Evolutionary conservation across 2,113 vertebrate genomes (phyloP).

Genomic region (Carlito syrichta): DNA sequence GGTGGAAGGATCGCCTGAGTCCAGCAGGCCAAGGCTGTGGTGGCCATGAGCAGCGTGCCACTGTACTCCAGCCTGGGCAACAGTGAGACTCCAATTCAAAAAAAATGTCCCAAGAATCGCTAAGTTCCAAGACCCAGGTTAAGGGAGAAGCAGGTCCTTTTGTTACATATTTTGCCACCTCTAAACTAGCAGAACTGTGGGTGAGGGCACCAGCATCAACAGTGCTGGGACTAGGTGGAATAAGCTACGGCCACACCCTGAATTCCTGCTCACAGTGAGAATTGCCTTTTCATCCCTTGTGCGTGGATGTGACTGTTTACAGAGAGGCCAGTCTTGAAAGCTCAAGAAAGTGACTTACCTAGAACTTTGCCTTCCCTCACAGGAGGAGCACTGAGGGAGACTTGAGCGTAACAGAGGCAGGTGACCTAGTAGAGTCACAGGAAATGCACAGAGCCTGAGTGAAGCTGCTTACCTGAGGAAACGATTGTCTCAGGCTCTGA

Average conservation of each 20-base stretch:
- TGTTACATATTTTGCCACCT: not conserved
- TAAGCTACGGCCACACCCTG: not conserved
- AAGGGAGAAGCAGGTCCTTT: not conserved
- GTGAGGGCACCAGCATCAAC: not conserved
- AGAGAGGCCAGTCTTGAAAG: not conserved
- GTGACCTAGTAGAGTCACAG: not conserved
- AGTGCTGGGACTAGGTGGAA: not conserved
- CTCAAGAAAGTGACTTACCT: not conserved
- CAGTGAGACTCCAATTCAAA: too few species aligned
- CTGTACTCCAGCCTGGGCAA: too few species aligned
- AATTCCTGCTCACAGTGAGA: not conserved
- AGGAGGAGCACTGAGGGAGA: not conserved
- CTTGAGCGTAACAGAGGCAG: not conserved
- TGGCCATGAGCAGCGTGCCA: too few species aligned
- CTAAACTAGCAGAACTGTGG: not conserved
- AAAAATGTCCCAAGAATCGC: not conserved
- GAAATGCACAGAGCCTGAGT: not conserved
- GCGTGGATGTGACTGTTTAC: not conserved
- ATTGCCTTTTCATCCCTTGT: not conserved
- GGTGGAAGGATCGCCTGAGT: too few species aligned
- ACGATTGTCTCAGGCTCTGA: conserved; percentile 92
- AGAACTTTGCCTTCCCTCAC: not conserved
- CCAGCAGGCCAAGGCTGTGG: too few species aligned
- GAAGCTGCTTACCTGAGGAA: conserved; percentile 85
- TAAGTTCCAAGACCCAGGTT: not conserved